Evolutionary conservation across 2,797 vertebrate species (phyloP), one percentile per base, ranked within the genome.

Genomic region (Xiphorhynchus erythropygius): DNA sequence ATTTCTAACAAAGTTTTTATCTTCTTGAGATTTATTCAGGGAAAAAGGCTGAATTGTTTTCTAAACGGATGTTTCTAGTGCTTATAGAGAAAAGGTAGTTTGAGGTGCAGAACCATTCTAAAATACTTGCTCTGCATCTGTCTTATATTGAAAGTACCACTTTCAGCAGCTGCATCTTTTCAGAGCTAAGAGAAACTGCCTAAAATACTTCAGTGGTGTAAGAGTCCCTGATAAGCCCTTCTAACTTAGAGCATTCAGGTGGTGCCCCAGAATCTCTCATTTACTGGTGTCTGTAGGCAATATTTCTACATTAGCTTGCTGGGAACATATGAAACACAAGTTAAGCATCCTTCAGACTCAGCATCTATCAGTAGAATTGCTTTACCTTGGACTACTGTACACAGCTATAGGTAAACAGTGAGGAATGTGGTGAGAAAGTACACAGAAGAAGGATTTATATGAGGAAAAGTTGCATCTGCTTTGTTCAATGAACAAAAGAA

Each of bases 401-500:
- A 74, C 46, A 89, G 33, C 62, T 85, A 23, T 56, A 83, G 82
- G 90, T 92, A 90, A 92, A 93, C 76, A 93, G 91, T 41, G 71
- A 83, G 44, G 67, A 79, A 68, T 69, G 53, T 46, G 84, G 78
- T 94, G 92, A 90, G 79, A 95, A 87, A 89, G 88, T 74, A 85
- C 79, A 77, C 83, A 89, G 84, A 76, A 93, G 86, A 68, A 91
- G 87, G 67, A 74, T 95, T 96, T 95, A 53, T 79, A 60, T 14
- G 44, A 71, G 88, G 78, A 87, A 93, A 92, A 94, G 77, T 95
- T 95, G 52, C 1, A 1, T 80, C 70, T 70, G 83, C 96, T 95
- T 95, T 97, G 87, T 96, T 94, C 87, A 60, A 9, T 21, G 94
- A 91, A 96, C 95, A 96, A 94, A 95, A 96, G 93, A 90, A 95